Base-by-base conservation (phyloP, 2,113 vertebrate species). In the Austrofundulus limnaeus region DNA sequence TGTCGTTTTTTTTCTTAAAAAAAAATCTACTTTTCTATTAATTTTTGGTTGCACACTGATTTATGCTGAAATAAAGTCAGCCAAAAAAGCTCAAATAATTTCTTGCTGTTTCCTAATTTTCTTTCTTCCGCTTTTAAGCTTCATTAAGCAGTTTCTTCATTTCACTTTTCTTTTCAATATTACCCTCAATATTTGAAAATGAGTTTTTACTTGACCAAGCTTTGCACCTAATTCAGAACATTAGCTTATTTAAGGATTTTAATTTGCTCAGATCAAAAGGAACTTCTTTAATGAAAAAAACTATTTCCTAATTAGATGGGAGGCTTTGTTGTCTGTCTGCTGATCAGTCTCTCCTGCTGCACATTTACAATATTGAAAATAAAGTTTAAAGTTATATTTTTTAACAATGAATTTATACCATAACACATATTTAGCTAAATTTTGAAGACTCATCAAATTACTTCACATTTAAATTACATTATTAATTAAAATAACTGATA, bases 401-500 rank as follows among this genome's bases (percentile, higher is more conserved):
- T 41, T 41, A 14, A 41, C 9, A 34, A 34, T 5, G 31, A 10
- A 5, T 5, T 8, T 34, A 10, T 34, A 34, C 31, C 31, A 34
- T 10, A n/a, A n/a, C n/a, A n/a, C n/a, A n/a, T n/a, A n/a, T n/a
- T n/a, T n/a, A n/a, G n/a, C n/a, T n/a, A n/a, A n/a, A 21, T 55
- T 13, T 28, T 21, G 50, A 49, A 31, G 48, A 63, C 19, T 41
- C 14, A 21, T 41, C 17, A 25, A 8, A 21, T 28, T 3, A 34
- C 49, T 39, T 10, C n/a, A 60, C 24, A 24, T 38, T 20, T 42
- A 24, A 8, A 56, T 62, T 41, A 42, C 21, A 45, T 6, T 16
- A 41, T 68, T 65, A 46, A 49, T 56, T 21, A 51, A 53, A 50
- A 31, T 10, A 17, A 5, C 60, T 42, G n/a, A n/a, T n/a, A 49